phyloP scores from a whole-genome alignment of 2,888 invertebrate species.

The Antheraea assamensis region DNA sequence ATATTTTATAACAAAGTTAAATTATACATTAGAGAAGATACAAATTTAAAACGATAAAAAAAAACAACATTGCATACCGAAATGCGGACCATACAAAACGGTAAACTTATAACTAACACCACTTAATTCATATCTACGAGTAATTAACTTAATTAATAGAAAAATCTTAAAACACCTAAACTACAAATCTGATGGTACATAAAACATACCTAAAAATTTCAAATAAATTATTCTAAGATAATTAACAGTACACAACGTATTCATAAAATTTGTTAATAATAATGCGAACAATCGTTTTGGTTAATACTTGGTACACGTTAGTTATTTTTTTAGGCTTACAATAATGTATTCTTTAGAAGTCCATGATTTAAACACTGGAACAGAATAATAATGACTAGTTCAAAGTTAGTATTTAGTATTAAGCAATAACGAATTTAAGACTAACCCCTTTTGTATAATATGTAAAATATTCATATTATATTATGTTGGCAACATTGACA shows the following conservation, averaged over 20 bases:
- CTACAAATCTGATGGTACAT: conserved; percentile 56
- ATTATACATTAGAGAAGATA: conserved; percentile 9
- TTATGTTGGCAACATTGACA: neutral
- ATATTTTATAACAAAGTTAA: conserved; percentile 11
- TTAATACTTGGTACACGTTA: conserved; percentile 67
- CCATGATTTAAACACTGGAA: conserved; percentile 9
- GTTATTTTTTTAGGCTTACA: conserved; percentile 34
- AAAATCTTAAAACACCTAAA: conserved; percentile 48
- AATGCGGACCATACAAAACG: neutral
- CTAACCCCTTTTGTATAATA: neutral
- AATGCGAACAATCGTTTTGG: conserved; percentile 77
- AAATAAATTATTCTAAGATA: conserved; percentile 66
- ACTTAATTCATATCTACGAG: conserved; percentile 41
- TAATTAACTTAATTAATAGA: conserved; percentile 49
- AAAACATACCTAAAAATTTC: conserved; percentile 59
- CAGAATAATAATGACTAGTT: conserved; percentile 51
- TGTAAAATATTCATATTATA: neutral
- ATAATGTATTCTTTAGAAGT: conserved; percentile 11
- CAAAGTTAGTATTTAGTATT: conserved; percentile 22
- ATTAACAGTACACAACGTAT: conserved; percentile 69
- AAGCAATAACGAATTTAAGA: conserved; percentile 2
- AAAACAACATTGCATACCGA: conserved; percentile 10
- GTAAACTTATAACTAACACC: conserved; percentile 42
- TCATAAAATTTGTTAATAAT: conserved; percentile 76
- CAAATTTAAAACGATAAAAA: neutral